Evolutionary conservation across 1,140 invertebrate genomes (phyloP).

Genomic region (Drosophila gunungcola): DNA sequence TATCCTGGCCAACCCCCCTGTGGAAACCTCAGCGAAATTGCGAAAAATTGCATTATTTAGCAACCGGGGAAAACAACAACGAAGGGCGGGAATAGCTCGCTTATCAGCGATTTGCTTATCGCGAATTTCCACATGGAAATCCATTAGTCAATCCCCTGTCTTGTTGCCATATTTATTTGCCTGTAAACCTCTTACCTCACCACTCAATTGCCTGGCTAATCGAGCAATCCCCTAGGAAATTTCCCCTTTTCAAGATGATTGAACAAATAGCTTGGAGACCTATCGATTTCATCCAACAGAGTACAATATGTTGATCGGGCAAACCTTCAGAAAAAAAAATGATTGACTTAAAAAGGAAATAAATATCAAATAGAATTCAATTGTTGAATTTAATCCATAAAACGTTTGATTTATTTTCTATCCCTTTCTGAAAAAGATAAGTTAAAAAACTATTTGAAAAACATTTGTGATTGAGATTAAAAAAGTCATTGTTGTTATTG

Average conservation of each 20-base stretch:
- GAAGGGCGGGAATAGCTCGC: slow-evolving; percentile 20
- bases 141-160: slow-evolving; percentile 56
- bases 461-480: too few species aligned
- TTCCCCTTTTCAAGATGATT: slow-evolving; percentile 22
- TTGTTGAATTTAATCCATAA: too few species aligned
- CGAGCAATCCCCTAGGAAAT: slow-evolving; percentile 60
- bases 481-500: too few species aligned
- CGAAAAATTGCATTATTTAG: slow-evolving; percentile 50
- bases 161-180: slow-evolving; percentile 26
- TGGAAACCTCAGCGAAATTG: slow-evolving; percentile 41
- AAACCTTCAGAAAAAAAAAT: background rate
- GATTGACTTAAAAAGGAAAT: background rate
- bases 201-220: slow-evolving; percentile 68
- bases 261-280: slow-evolving; percentile 44
- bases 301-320: slow-evolving; percentile 13
- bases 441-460: too few species aligned
- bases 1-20: slow-evolving; percentile 14
- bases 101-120: slow-evolving; percentile 60
- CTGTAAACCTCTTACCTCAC: slow-evolving; percentile 38
- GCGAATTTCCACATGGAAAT: slow-evolving; percentile 47
- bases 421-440: too few species aligned
- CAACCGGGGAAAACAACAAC: slow-evolving; percentile 18
- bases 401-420: too few species aligned
- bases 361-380: too few species aligned
- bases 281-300: slow-evolving; percentile 65